Evolutionary conservation across 2,113 vertebrate species (phyloP), one percentile per base, ranked within the genome.

Genomic region (Xyliphius kryptos): DNA sequence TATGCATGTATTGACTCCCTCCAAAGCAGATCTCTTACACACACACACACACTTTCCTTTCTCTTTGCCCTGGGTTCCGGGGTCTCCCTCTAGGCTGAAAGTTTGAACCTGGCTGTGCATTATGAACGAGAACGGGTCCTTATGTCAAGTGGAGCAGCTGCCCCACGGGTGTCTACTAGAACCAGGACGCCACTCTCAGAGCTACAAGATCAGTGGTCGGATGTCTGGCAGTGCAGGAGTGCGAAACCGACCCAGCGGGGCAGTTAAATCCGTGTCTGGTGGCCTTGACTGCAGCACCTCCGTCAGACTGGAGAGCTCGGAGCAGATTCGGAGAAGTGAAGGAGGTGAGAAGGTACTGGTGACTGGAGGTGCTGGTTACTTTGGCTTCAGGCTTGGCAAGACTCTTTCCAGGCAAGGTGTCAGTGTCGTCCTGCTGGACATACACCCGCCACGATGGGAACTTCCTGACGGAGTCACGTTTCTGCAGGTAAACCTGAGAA

Each of bases 351-450:
- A 81, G 80, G 84, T 87, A 9, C 6, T 97, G 76, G 89, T 98
- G 67, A 97, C 94, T 0, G 95, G 95, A 60, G 95, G 94, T 3
- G 88, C 85, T 1, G 95, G 95, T 8, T 97, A 95, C 78, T 86
- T 95, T 37, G 95, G 95, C 0, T 92, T 90, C 57, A 86, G 86
- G 41, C 83, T 98, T 70, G 91, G 89, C 0, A 86, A 81, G 56
- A 85, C 84, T 32, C 88, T 97, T 8, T 84, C 83, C 13, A 76
- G 61, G 41, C 83, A 79, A 1, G 92, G 92, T 6, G 5, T 78
- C 43, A 76, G 83, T 0, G 93, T 95, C 14, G 73, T 92, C 74
- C 86, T 98, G 1, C 80, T 95, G 17, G 95, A 97, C 43, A 60
- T 90, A 11, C 82, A 58, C 44, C 84, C 81, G 63, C 92, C 92